Percentiles rank a stretch among this genome's conserved stretches.
phyloP scores from a whole-genome alignment of 2,113 vertebrate genomes.

The Oceanodroma tethys region DNA sequence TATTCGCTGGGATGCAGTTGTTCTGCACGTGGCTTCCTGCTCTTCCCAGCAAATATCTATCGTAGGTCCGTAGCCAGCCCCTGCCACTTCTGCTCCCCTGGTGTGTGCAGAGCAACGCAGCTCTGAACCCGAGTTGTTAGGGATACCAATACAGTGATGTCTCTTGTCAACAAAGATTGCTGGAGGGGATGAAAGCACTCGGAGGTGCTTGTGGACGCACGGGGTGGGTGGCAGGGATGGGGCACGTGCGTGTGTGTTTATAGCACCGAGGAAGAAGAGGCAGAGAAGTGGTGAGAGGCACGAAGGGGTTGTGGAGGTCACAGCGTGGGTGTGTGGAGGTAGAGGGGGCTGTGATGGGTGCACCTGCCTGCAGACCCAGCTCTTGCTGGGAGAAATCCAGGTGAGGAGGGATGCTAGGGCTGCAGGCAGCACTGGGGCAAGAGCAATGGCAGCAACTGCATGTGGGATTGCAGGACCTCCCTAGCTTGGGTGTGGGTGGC shows the following conservation, averaged over 20 bases:
- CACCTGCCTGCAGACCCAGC: not conserved
- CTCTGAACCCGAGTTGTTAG: not conserved
- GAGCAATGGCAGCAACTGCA: accelerated
- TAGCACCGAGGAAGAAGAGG: not conserved
- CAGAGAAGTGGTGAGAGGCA: not conserved
- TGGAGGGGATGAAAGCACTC: not conserved
- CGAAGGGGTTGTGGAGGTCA: not conserved
- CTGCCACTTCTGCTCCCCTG: not conserved
- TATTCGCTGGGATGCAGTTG: not conserved
- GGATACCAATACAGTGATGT: not conserved
- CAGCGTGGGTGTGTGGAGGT: accelerated
- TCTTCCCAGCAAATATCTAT: not conserved
- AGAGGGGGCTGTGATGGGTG: not conserved
- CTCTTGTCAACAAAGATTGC: not conserved
- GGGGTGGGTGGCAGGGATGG: not conserved
- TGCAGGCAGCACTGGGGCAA: not conserved
- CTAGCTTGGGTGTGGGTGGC: not conserved
- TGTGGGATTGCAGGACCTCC: not conserved
- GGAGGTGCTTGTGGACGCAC: accelerated
- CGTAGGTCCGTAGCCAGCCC: accelerated
- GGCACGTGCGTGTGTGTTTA: accelerated
- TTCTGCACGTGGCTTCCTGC: accelerated
- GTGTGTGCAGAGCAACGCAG: accelerated
- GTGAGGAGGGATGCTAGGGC: not conserved
- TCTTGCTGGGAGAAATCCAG: not conserved